Conservation (phyloP, 2,888 invertebrate species). For the Orthosia gracilis region DNA sequence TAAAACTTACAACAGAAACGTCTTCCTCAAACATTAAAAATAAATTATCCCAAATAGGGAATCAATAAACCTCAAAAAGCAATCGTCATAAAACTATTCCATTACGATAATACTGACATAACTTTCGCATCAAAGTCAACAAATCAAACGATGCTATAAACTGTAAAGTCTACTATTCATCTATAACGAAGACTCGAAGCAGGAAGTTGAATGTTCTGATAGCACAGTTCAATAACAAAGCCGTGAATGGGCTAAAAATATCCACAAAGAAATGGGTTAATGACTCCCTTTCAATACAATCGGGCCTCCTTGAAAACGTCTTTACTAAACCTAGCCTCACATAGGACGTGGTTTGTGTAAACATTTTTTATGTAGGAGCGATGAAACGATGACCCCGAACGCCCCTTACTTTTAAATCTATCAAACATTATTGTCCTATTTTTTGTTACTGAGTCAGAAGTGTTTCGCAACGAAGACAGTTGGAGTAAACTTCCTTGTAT, state of each 20-base stretch:
- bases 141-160: conserved; percentile 52
- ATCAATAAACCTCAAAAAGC: conserved; percentile 24
- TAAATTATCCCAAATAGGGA: conserved; percentile 31
- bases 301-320: conserved; percentile 64
- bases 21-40: conserved; percentile 7
- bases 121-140: conserved; percentile 62
- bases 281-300: conserved; percentile 80
- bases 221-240: conserved; percentile 73
- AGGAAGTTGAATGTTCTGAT: conserved; percentile 72
- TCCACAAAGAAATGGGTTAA: conserved; percentile 83
- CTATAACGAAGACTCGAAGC: conserved; percentile 45
- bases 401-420: conserved; percentile 2
- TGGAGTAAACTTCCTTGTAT: conserved; percentile 45
- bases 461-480: conserved; percentile 27
- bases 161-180: conserved; percentile 37
- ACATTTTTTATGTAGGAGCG: conserved; percentile 50
- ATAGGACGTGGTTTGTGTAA: conserved; percentile 41
- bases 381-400: conserved; percentile 36
- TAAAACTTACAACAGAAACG: neutral
- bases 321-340: conserved; percentile 62
- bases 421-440: conserved; percentile 21
- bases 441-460: conserved; percentile 31
- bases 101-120: conserved; percentile 36
- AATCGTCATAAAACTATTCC: conserved; percentile 37
- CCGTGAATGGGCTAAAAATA: conserved; percentile 83